Conservation (phyloP, 2,888 invertebrate species). For the Amblyteles armatorius region DNA sequence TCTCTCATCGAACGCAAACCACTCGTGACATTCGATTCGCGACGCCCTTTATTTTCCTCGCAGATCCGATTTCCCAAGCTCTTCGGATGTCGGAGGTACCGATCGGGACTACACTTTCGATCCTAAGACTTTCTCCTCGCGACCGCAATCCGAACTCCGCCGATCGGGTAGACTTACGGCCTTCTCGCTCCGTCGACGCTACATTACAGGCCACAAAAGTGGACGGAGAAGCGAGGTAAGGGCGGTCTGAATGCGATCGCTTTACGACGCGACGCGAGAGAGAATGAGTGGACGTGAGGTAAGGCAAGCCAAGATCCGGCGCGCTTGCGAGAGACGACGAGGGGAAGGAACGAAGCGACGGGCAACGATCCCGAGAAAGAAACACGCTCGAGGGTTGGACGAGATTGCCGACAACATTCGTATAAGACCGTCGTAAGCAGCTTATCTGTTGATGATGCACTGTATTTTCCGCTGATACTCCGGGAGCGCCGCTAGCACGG, state of each 20-base stretch:
- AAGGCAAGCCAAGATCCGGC: background rate
- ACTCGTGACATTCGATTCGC: background rate
- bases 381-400: slow-evolving; percentile 63
- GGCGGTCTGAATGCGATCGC: slow-evolving; percentile 4
- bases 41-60: background rate
- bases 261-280: background rate
- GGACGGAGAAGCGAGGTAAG: background rate
- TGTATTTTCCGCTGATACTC: slow-evolving; percentile 79
- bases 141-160: slow-evolving; percentile 52
- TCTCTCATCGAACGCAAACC: background rate
- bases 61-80: background rate
- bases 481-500: slow-evolving; percentile 37
- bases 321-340: slow-evolving; percentile 14
- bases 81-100: background rate
- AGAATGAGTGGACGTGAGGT: slow-evolving; percentile 34
- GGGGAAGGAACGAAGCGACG: slow-evolving; percentile 24
- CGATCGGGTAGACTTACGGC: slow-evolving; percentile 45
- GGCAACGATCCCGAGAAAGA: slow-evolving; percentile 51
- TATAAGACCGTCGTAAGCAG: slow-evolving; percentile 80
- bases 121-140: background rate
- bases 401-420: slow-evolving; percentile 74
- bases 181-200: slow-evolving; percentile 56
- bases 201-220: slow-evolving; percentile 32
- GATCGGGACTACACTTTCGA: background rate
- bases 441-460: slow-evolving; percentile 83